phyloP scores from a whole-genome alignment of 1,140 invertebrate genomes.

The Drosophila kepulauana region DNA sequence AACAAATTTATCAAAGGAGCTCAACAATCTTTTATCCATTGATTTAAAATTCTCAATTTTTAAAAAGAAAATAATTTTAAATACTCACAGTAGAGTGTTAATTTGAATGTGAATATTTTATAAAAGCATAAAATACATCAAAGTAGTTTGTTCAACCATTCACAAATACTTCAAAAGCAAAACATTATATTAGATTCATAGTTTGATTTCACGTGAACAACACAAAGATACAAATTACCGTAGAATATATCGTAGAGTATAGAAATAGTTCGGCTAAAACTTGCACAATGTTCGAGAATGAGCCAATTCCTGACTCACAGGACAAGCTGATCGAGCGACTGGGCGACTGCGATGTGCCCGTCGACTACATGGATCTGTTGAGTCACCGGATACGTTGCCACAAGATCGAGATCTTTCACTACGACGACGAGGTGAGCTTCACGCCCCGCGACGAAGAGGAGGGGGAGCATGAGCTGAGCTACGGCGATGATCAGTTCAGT shows the following conservation, averaged over 20 bases:
- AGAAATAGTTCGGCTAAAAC: no score
- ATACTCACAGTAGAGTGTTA: no score
- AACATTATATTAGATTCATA: background rate
- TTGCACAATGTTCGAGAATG: background rate
- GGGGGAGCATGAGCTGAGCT: constrained; percentile 20
- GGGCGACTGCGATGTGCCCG: constrained; percentile 29
- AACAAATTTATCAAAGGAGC: no score
- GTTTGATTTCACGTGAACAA: background rate
- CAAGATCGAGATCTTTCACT: constrained; percentile 58
- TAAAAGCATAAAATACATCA: no score
- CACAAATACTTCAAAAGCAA: no score
- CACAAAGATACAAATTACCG: background rate
- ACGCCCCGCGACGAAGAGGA: constrained; percentile 37
- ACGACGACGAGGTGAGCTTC: constrained; percentile 56
- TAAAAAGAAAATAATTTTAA: no score
- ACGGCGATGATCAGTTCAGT: background rate
- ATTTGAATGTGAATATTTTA: no score
- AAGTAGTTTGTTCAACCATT: no score
- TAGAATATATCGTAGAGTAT: no score
- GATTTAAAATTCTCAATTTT: no score
- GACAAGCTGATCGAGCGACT: constrained; percentile 22
- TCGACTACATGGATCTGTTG: constrained; percentile 55
- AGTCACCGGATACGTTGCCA: constrained; percentile 33
- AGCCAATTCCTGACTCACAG: background rate
- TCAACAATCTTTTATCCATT: no score